Evolutionary conservation across 2,888 invertebrate genomes (phyloP).

Genomic region (Ectobius pallidus): DNA sequence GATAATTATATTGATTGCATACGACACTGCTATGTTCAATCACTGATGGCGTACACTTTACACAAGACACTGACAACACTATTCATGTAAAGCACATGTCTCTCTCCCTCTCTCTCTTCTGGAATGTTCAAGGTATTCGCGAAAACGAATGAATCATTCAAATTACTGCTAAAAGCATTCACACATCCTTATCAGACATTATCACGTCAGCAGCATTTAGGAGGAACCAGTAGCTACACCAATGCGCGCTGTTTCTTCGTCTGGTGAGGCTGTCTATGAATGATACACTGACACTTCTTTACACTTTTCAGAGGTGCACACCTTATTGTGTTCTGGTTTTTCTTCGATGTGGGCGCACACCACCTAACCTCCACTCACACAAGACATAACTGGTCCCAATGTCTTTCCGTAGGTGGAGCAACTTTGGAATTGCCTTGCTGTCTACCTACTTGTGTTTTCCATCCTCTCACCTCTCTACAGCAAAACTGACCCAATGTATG

Average conservation of each 20-base stretch:
- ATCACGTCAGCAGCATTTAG: background rate
- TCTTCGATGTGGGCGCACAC: conserved; percentile 24
- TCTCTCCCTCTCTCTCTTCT: background rate
- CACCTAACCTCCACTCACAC: conserved; percentile 24
- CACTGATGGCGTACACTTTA: too few species aligned
- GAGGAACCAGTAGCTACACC: conserved; percentile 15
- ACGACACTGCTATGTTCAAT: too few species aligned
- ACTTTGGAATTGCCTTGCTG: conserved; percentile 17
- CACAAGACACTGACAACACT: too few species aligned
- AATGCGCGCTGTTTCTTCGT: conserved; percentile 6
- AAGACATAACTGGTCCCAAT: conserved; percentile 22
- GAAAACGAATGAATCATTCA: background rate
- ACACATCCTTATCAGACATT: background rate
- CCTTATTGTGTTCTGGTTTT: conserved; percentile 17
- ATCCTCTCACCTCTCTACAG: conserved; percentile 19
- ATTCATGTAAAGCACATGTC: too few species aligned
- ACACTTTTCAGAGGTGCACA: conserved; percentile 1
- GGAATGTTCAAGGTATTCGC: background rate
- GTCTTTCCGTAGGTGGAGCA: conserved; percentile 31
- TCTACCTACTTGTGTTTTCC: conserved; percentile 10
- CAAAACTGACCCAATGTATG: conserved; percentile 35
- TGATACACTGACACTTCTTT: conserved; percentile 14
- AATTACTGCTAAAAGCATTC: background rate
- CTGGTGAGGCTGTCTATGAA: conserved; percentile 25
- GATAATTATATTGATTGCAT: too few species aligned